These are phyloP conservation scores for Phyllopteryx taeniolatus DNA, from an alignment of 2,113 vertebrate genomes.

Conservation along the genomic window DNA sequence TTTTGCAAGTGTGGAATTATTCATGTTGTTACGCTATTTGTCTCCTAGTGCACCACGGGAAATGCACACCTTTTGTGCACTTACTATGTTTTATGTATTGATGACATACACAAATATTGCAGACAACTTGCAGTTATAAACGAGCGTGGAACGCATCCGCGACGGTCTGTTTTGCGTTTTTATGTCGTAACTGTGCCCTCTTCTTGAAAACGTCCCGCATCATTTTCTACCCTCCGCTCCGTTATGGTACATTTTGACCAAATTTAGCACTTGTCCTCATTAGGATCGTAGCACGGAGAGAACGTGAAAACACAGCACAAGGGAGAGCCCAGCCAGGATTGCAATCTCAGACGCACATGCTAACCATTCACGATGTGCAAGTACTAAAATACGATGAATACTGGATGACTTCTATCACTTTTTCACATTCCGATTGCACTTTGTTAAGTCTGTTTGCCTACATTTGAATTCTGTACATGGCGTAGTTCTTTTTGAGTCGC, in stretches of 20 bases:
- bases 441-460: conserved; percentile 24
- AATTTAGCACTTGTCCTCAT: no score
- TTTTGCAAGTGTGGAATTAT: conserved; percentile 44
- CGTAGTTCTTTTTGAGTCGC: no score
- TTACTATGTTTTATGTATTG: not conserved
- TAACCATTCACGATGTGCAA: no score
- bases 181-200: conserved; percentile 10
- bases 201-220: not conserved
- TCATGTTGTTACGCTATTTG: conserved; percentile 46
- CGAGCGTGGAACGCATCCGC: conserved; percentile 24
- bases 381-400: no score
- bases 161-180: no score
- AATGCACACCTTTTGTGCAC: conserved; percentile 22
- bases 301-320: no score
- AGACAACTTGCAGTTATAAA: conserved; percentile 31
- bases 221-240: no score
- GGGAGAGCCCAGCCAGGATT: no score
- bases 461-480: not conserved
- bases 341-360: no score
- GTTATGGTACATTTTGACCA: no score
- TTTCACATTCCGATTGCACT: conserved; percentile 35
- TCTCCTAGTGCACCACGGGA: conserved; percentile 32
- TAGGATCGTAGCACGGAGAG: no score
- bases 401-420: not conserved
- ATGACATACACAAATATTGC: conserved; percentile 26